phyloP scores from a whole-genome alignment of 2,113 vertebrate genomes.

The Silurus asotus region DNA sequence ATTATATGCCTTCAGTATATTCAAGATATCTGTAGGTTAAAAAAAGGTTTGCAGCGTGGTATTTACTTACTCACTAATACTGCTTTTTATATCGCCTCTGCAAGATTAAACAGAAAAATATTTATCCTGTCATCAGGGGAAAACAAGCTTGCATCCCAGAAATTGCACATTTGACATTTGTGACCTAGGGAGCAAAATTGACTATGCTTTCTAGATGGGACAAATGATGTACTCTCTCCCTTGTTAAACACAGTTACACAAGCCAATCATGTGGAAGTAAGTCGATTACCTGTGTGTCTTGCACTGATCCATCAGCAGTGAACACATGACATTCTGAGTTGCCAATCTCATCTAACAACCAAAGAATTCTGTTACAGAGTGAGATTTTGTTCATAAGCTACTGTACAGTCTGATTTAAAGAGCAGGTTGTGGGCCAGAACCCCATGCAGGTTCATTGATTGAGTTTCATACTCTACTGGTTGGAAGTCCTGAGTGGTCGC shows the following conservation, averaged over 20 bases:
- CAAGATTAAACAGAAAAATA: background rate
- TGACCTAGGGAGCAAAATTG: background rate
- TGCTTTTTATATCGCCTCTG: background rate
- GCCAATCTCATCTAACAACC: background rate
- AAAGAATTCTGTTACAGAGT: background rate
- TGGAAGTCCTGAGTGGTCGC: background rate
- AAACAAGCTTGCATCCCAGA: too few species aligned
- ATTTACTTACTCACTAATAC: background rate
- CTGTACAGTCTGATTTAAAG: background rate
- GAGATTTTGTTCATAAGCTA: constrained; percentile 1
- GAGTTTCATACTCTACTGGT: constrained; percentile 4
- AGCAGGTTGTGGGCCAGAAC: constrained; percentile 3
- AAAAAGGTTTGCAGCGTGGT: background rate
- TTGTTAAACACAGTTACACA: background rate
- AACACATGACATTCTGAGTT: background rate
- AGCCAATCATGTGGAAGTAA: background rate
- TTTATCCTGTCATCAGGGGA: background rate
- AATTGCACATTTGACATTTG: background rate
- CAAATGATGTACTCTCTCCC: background rate
- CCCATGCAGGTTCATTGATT: constrained; percentile 1
- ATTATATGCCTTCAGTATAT: too few species aligned
- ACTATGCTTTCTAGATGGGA: background rate
- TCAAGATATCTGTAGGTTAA: too few species aligned
- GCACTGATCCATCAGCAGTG: background rate
- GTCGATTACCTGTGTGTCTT: background rate